phyloP scores from a whole-genome alignment of 2,797 vertebrate species.

The Dendrocincla tyrannina region DNA sequence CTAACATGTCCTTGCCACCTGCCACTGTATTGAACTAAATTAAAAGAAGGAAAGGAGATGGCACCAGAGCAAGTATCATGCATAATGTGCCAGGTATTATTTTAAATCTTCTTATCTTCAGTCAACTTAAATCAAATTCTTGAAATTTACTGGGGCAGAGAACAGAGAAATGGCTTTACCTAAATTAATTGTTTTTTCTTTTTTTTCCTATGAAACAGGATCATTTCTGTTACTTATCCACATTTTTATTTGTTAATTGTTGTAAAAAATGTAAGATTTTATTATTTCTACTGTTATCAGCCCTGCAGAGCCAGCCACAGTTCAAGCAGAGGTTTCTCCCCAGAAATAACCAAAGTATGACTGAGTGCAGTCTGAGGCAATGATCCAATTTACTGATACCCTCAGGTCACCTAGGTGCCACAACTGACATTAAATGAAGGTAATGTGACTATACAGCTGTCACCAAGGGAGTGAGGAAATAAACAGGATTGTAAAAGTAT shows the following conservation, averaged over 20 bases:
- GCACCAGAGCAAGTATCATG: neutral
- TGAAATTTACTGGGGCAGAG: neutral
- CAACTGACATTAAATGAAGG: neutral
- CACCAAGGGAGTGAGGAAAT: neutral
- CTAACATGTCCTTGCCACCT: neutral
- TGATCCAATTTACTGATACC: constrained; percentile 18
- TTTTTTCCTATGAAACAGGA: neutral
- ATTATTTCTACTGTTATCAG: neutral
- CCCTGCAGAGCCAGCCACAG: neutral
- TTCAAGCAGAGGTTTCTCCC: neutral
- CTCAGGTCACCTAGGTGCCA: neutral
- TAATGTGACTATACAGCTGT: constrained; percentile 4
- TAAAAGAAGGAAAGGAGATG: neutral
- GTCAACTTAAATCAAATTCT: constrained; percentile 2
- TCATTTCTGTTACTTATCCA: neutral
- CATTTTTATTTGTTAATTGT: neutral
- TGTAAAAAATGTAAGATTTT: neutral
- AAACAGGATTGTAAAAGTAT: neutral
- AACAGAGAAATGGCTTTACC: neutral
- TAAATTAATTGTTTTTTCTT: neutral
- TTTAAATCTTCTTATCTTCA: constrained; percentile 30
- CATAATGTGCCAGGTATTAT: constrained; percentile 15
- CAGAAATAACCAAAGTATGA: neutral
- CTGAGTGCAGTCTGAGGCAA: neutral
- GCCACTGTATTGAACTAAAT: neutral